Percentiles rank a stretch among this genome's conserved stretches.
Conservation (phyloP, 2,888 invertebrate species). For the Netelia melanura region DNA sequence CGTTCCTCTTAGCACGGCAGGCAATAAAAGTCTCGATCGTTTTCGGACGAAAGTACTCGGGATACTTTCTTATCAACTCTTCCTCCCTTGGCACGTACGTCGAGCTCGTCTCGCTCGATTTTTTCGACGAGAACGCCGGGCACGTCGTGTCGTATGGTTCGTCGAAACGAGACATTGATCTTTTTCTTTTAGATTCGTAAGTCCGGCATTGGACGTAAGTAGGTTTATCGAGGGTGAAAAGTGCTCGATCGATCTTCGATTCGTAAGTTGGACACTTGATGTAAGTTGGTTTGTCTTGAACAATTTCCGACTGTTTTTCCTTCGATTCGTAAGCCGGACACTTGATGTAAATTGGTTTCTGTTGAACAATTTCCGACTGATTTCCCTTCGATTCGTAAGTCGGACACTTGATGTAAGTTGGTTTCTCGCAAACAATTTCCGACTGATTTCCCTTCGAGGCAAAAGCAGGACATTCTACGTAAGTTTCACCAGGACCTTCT, state of each 20-base stretch:
- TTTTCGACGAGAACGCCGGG: conserved; percentile 44
- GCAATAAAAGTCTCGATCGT: conserved; percentile 69
- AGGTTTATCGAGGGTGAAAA: not conserved
- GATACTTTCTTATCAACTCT: conserved; percentile 67
- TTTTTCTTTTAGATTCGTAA: conserved; percentile 23
- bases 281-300: conserved; percentile 29
- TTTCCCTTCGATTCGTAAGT: conserved; percentile 25
- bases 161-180: conserved; percentile 34
- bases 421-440: conserved; percentile 14
- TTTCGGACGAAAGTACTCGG: conserved; percentile 64
- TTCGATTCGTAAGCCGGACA: conserved; percentile 47
- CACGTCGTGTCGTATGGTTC: conserved; percentile 43
- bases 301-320: conserved; percentile 20
- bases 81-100: conserved; percentile 50
- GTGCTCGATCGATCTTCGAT: not conserved
- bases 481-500: conserved; percentile 17
- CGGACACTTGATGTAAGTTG: conserved; percentile 43
- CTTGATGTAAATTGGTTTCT: conserved; percentile 23
- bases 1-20: conserved; percentile 74
- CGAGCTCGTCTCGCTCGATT: conserved; percentile 53
- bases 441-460: conserved; percentile 52
- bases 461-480: conserved; percentile 28
- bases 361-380: conserved; percentile 17
- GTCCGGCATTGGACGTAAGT: conserved; percentile 26
- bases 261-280: conserved; percentile 33